phyloP scores from a whole-genome alignment of 2,113 vertebrate species.

The Paracanthobrama guichenoti region DNA sequence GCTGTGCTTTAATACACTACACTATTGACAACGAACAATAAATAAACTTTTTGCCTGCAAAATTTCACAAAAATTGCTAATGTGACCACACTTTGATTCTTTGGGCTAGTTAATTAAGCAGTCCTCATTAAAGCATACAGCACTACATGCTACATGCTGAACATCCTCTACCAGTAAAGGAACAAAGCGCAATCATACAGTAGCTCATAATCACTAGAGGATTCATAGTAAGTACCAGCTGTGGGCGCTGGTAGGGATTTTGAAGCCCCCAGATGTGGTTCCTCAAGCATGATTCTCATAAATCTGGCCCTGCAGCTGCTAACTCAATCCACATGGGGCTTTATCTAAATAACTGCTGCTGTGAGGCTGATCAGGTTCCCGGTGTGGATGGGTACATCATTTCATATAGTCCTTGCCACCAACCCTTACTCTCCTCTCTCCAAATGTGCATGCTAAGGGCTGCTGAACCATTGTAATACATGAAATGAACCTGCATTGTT shows the following conservation, averaged over 20 bases:
- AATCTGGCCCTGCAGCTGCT: slow-evolving; percentile 68
- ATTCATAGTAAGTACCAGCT: slow-evolving; percentile 35
- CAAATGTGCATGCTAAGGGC: slow-evolving; percentile 29
- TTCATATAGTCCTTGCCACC: slow-evolving; percentile 63
- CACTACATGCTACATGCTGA: slow-evolving; percentile 1
- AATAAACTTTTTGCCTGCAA: background rate
- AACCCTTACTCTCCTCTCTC: slow-evolving; percentile 62
- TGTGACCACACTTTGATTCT: slow-evolving; percentile 42
- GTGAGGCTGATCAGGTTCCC: slow-evolving; percentile 67
- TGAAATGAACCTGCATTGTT: slow-evolving; percentile 66
- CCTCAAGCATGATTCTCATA: slow-evolving; percentile 65
- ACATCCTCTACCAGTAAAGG: slow-evolving; percentile 48
- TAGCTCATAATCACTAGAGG: slow-evolving; percentile 50
- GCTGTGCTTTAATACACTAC: background rate
- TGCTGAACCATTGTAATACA: slow-evolving; percentile 52
- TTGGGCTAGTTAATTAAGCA: slow-evolving; percentile 64
- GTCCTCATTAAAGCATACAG: slow-evolving; percentile 54
- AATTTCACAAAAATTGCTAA: background rate
- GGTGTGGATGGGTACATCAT: slow-evolving; percentile 54
- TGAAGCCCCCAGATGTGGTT: slow-evolving; percentile 65
- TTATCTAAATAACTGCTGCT: slow-evolving; percentile 73
- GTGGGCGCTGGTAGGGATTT: slow-evolving; percentile 25
- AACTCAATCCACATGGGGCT: slow-evolving; percentile 74
- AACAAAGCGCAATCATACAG: slow-evolving; percentile 55
- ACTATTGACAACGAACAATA: background rate